A percentile compares a stretch with the other conserved stretches of the same genome.
phyloP scores from a whole-genome alignment of 1,140 invertebrate species.

The Eumeta japonica region DNA sequence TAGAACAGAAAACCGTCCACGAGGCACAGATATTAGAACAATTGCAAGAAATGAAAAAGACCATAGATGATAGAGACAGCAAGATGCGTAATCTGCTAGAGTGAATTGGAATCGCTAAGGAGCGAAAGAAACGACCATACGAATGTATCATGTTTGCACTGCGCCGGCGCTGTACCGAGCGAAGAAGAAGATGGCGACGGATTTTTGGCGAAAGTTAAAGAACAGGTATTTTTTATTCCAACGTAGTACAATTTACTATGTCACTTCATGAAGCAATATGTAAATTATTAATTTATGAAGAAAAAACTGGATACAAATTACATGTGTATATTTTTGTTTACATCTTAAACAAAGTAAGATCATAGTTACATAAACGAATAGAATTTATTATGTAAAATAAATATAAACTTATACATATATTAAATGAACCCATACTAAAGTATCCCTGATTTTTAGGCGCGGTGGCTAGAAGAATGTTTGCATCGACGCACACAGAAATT shows the following conservation, averaged over 20 bases:
- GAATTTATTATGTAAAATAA: too few relatives aligned
- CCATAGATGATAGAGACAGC: slow-evolving; percentile 45
- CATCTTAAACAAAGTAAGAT: too few relatives aligned
- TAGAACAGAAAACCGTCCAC: slow-evolving; percentile 62
- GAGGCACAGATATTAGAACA: slow-evolving; percentile 46
- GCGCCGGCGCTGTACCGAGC: slow-evolving; percentile 10
- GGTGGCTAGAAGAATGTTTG: slow-evolving; percentile 53
- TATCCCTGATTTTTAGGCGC: slow-evolving; percentile 50
- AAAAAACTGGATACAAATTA: too few relatives aligned
- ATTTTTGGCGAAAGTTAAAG: slow-evolving; percentile 27
- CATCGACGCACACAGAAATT: slow-evolving; percentile 63
- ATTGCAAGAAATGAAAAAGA: slow-evolving; percentile 35
- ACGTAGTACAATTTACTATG: too few relatives aligned
- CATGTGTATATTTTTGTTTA: too few relatives aligned
- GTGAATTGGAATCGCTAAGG: slow-evolving; percentile 39
- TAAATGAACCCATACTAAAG: not conserved
- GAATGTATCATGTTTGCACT: slow-evolving; percentile 24
- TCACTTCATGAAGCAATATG: not conserved
- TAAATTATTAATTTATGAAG: not conserved
- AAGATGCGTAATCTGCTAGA: slow-evolving; percentile 38
- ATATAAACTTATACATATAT: not conserved
- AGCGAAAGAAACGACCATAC: slow-evolving; percentile 31
- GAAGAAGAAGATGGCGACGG: slow-evolving; percentile 25
- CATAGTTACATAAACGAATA: too few relatives aligned
- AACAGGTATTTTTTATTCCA: slow-evolving; percentile 24